These are phyloP conservation scores for Paramisgurnus dabryanus DNA, from an alignment of 2,113 vertebrate species.

Conservation along the genomic window DNA sequence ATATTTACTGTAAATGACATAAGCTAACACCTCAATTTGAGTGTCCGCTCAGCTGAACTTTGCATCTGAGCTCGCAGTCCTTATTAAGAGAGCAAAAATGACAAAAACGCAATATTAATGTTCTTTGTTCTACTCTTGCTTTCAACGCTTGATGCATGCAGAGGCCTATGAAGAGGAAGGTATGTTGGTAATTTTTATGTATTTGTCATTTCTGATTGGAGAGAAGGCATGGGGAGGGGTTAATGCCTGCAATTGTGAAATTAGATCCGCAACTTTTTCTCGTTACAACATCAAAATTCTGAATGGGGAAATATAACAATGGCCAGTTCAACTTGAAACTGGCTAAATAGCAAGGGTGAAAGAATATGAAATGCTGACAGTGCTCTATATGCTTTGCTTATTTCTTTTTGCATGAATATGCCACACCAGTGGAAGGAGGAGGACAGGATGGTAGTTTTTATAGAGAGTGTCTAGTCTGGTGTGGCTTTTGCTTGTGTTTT, in stretches of 20 bases:
- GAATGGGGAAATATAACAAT: neutral
- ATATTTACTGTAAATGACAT: neutral
- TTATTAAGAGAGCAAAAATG: conserved; percentile 19
- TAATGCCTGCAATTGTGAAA: conserved; percentile 19
- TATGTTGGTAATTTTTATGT: conserved; percentile 68
- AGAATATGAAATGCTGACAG: conserved; percentile 63
- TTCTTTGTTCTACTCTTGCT: conserved; percentile 76
- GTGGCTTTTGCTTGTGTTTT: conserved; percentile 57
- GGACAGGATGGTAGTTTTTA: conserved; percentile 76
- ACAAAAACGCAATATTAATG: conserved; percentile 60
- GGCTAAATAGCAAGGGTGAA: conserved; percentile 46
- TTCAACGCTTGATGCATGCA: conserved; percentile 78
- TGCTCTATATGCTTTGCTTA: conserved; percentile 66
- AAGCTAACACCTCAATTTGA: conserved; percentile 28
- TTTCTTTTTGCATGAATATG: conserved; percentile 66
- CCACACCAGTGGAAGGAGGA: conserved; percentile 68
- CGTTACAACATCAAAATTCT: conserved; percentile 6
- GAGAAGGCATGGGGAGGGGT: conserved; percentile 7
- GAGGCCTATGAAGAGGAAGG: conserved; percentile 81
- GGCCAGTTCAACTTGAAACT: neutral
- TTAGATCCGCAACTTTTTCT: neutral
- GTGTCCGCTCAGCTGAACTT: conserved; percentile 23
- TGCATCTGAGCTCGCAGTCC: conserved; percentile 11
- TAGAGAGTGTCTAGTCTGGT: conserved; percentile 61
- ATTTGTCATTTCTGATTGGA: conserved; percentile 53